These are phyloP conservation scores for Leucophenga montana DNA, from an alignment of 2,888 invertebrate genomes.

Conservation along the genomic window DNA sequence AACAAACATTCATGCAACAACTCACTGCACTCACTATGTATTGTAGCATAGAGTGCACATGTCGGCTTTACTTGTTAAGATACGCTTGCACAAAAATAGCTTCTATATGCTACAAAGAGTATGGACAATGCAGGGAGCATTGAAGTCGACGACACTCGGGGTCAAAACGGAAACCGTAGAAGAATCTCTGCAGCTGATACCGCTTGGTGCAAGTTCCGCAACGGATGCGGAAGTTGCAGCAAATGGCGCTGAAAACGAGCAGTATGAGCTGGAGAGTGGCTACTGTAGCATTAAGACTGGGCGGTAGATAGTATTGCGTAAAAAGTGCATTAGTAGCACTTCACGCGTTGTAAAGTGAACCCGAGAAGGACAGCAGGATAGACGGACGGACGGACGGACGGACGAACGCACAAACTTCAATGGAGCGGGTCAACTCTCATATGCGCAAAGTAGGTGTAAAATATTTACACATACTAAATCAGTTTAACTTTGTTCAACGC, in stretches of 20 bases:
- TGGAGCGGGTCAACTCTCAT: constrained; percentile 11
- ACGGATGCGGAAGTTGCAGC: constrained; percentile 63
- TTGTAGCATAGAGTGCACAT: too few species aligned
- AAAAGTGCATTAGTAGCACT: constrained; percentile 26
- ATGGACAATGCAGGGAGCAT: not conserved
- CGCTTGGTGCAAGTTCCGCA: constrained; percentile 2
- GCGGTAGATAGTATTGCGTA: not conserved
- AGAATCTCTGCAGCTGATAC: not conserved
- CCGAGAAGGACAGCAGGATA: not conserved
- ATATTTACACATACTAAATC: constrained; percentile 66
- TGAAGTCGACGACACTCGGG: not conserved
- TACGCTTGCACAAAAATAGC: constrained; percentile 14
- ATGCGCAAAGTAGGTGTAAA: constrained; percentile 50
- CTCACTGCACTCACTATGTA: not conserved
- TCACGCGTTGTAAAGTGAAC: constrained; percentile 17
- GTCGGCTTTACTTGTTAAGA: constrained; percentile 8
- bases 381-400: not conserved
- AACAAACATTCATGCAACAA: not conserved
- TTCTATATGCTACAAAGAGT: not conserved
- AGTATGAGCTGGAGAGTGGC: not conserved
- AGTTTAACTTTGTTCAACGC: constrained; percentile 33
- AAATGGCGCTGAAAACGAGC: constrained; percentile 48
- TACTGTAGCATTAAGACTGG: not conserved
- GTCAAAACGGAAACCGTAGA: constrained; percentile 21
- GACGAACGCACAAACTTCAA: not conserved